Evolutionary conservation across 1,140 invertebrate genomes (phyloP).

Genomic region (Bicyclus anynana): DNA sequence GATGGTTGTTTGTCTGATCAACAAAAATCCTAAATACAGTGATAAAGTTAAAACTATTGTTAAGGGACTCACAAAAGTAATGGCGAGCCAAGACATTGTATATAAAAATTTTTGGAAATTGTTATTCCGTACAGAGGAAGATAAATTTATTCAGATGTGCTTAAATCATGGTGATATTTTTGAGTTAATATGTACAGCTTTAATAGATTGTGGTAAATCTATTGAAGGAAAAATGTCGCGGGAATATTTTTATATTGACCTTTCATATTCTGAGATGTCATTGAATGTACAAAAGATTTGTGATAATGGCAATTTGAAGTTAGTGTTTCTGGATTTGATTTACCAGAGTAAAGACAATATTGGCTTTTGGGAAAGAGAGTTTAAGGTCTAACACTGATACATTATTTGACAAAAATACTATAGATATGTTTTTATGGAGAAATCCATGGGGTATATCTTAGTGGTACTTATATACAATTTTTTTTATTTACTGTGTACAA

Average conservation of each 20-base stretch:
- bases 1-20: slow-evolving; percentile 45
- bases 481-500: too few species aligned
- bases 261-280: slow-evolving; percentile 73
- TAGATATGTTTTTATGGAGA: too few species aligned
- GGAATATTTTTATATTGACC: slow-evolving; percentile 67
- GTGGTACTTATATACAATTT: too few species aligned
- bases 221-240: slow-evolving; percentile 56
- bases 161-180: slow-evolving; percentile 67
- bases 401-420: too few species aligned
- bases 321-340: slow-evolving; percentile 38
- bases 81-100: slow-evolving; percentile 58
- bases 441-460: too few species aligned
- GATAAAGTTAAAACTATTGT: slow-evolving; percentile 66
- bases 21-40: slow-evolving; percentile 43
- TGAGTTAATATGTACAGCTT: slow-evolving; percentile 72
- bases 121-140: slow-evolving; percentile 64
- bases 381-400: too few species aligned
- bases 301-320: slow-evolving; percentile 40
- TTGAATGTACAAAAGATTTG: slow-evolving; percentile 63
- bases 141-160: slow-evolving; percentile 62
- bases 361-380: slow-evolving; percentile 42
- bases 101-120: slow-evolving; percentile 69
- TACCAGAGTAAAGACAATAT: slow-evolving; percentile 21
- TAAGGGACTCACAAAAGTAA: slow-evolving; percentile 60
- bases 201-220: slow-evolving; percentile 75